Evolutionary conservation across 1,140 invertebrate genomes (phyloP), one percentile per base, ranked within the genome.

Genomic region (Radopholus similis): DNA sequence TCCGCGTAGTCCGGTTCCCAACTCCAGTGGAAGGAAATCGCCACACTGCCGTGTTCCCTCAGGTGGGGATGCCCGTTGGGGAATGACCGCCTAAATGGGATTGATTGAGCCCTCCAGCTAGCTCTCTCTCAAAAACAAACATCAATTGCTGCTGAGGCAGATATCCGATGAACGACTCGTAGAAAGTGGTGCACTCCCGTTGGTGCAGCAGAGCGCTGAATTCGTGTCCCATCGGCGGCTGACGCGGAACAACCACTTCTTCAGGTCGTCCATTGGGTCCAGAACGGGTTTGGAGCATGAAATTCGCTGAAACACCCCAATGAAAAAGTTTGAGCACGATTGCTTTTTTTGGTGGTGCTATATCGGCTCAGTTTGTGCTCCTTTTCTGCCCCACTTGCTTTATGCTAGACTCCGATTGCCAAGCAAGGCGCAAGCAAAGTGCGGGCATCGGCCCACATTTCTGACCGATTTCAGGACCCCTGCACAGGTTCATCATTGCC

Each of bases 401-500:
- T 3, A 66, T 4, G n/a, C 64, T 26, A 26, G 55, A 2, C 9
- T 44, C 26, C n/a, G 32, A 38, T 26, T 49, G 57, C 42, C 47
- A 30, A 37, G 11, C 32, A 49, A 26, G 9, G 37, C 21, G 8
- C 38, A 26, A 9, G 21, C 9, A 18, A 9, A 26, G 55, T 18
- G 18, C 49, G 18, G 57, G 42, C 62, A 67, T 67, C 21, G 23
- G 63, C 65, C 37, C 66, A 68, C 66, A 68, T 68, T 8, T 55
- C 1, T 49, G 56, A 44, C 66, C 64, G 47, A 68, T 68, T 68
- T 68, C 66, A 68, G 66, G 58, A 68, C 66, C 66, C 66, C 66
- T 68, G 66, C 66, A 68, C 66, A 68, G 54, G n/a, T 68, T 68
- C 66, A 68, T 68, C 66, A 68, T 23, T 34, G 66, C 66, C 59